Conservation (phyloP, 37 sponge, comb jelly and placozoan species). For the Tethya wilhelma region DNA sequence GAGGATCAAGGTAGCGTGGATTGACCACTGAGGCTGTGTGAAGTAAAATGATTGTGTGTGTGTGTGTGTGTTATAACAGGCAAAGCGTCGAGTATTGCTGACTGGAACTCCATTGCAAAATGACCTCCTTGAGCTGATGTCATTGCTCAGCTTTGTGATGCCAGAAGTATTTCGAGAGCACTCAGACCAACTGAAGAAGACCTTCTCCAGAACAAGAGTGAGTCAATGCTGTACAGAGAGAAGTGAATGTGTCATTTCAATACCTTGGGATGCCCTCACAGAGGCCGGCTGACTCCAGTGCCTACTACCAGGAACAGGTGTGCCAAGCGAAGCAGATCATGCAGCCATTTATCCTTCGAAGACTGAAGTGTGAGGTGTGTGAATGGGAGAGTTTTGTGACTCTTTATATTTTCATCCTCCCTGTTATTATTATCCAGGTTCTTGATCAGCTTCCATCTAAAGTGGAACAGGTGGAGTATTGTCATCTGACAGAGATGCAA, state of each 20-base stretch:
- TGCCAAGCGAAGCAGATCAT: conserved; percentile 57
- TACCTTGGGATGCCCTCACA: background rate
- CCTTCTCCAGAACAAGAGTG: conserved; percentile 51
- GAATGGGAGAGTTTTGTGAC: background rate
- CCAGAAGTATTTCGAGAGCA: conserved; percentile 38
- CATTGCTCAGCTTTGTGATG: conserved; percentile 67
- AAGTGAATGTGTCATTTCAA: background rate
- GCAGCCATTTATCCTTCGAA: conserved; percentile 57
- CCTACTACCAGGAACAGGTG: conserved; percentile 43
- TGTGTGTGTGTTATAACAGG: conserved; percentile 13
- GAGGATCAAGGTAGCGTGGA: conserved; percentile 63
- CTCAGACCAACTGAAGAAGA: conserved; percentile 23
- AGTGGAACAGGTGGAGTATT: conserved; percentile 17
- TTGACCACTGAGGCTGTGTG: background rate
- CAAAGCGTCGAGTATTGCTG: conserved; percentile 51
- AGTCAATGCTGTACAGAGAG: background rate
- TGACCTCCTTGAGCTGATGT: conserved; percentile 67
- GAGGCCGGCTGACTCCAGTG: conserved; percentile 16
- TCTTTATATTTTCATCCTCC: background rate
- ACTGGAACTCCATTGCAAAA: conserved; percentile 77
- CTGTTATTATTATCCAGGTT: conserved; percentile 21
- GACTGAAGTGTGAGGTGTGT: conserved; percentile 54
- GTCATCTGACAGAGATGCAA: conserved; percentile 30
- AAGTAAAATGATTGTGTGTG: background rate
- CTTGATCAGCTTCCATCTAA: conserved; percentile 43